Conservation (phyloP, 2,797 vertebrate species). For the Sebastes flavidus region DNA sequence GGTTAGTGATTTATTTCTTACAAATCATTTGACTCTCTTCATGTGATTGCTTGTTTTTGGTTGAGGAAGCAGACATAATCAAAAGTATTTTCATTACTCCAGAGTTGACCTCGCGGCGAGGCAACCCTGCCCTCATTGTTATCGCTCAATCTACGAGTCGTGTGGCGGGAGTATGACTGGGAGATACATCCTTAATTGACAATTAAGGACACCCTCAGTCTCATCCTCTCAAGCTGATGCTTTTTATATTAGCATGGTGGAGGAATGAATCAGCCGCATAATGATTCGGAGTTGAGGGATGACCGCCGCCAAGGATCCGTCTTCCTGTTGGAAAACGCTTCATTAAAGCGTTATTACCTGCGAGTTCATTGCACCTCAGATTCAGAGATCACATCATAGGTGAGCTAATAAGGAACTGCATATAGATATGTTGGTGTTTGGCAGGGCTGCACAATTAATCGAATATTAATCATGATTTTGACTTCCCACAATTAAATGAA, state of each 20-base stretch:
- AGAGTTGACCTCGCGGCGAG: conserved; percentile 29
- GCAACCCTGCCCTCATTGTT: conserved; percentile 43
- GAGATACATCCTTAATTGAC: conserved; percentile 70
- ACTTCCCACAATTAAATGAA: no score
- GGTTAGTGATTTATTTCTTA: conserved; percentile 28
- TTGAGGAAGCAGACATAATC: conserved; percentile 46
- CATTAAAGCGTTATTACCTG: conserved; percentile 54
- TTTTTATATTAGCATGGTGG: conserved; percentile 66
- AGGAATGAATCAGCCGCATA: conserved; percentile 59
- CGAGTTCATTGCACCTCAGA: conserved; percentile 43
- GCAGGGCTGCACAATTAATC: neutral
- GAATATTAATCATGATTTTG: neutral
- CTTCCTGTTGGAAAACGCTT: conserved; percentile 55
- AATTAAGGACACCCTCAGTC: conserved; percentile 66
- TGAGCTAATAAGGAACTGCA: neutral
- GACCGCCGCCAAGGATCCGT: conserved; percentile 40
- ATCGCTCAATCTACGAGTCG: conserved; percentile 59
- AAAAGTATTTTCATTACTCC: conserved; percentile 49
- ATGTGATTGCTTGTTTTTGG: conserved; percentile 32
- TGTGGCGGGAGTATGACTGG: conserved; percentile 23
- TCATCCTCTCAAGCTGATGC: conserved; percentile 62
- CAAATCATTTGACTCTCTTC: conserved; percentile 18
- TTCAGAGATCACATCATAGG: conserved; percentile 11
- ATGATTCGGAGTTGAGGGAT: conserved; percentile 50
- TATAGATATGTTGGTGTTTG: neutral